Conservation (phyloP, 2,113 vertebrate species). For the Chascanopsetta lugubris region DNA sequence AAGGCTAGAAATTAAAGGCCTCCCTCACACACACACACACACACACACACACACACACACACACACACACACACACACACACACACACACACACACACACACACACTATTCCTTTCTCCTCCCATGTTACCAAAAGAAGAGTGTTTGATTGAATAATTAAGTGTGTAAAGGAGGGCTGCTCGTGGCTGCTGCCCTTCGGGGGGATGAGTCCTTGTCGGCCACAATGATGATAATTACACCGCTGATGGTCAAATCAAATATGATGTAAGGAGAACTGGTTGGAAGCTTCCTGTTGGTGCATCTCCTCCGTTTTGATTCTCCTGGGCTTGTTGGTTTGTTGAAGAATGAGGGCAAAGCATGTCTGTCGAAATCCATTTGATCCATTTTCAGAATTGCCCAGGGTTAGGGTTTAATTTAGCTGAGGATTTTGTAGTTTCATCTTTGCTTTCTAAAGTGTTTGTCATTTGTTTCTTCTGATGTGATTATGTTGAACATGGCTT, state of each 20-base stretch:
- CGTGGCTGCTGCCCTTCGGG: slow-evolving; percentile 91
- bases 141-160: slow-evolving; percentile 99
- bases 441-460: neutral
- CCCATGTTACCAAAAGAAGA: slow-evolving; percentile 87
- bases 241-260: slow-evolving; percentile 88
- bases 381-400: no score
- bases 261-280: slow-evolving; percentile 93
- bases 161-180: slow-evolving; percentile 90
- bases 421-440: slow-evolving; percentile 16
- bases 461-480: neutral
- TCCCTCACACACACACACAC: slow-evolving; percentile 53
- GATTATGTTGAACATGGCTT: neutral
- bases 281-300: slow-evolving; percentile 90
- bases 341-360: slow-evolving; percentile 20
- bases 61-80: slow-evolving; percentile 67
- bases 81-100: slow-evolving; percentile 61
- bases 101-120: slow-evolving; percentile 75
- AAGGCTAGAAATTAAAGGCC: slow-evolving; percentile 80
- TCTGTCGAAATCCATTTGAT: slow-evolving; percentile 21
- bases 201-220: slow-evolving; percentile 93
- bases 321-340: slow-evolving; percentile 34
- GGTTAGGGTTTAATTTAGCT: neutral
- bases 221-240: slow-evolving; percentile 99
- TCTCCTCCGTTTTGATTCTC: slow-evolving; percentile 37
- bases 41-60: slow-evolving; percentile 61